These are phyloP conservation scores for Globicephala melas DNA, from an alignment of 2,113 vertebrate genomes.

Conservation along the genomic window DNA sequence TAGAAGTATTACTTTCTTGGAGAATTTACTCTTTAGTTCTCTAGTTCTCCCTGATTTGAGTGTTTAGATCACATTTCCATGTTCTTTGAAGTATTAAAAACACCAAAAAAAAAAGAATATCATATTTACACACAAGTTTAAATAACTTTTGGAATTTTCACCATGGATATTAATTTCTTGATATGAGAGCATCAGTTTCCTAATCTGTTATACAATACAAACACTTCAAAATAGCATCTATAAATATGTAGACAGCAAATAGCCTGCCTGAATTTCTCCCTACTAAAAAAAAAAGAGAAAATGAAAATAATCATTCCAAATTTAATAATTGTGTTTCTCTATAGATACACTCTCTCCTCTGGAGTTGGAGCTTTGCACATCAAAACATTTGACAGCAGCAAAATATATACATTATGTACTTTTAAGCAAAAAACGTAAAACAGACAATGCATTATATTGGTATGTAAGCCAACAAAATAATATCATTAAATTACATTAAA, in stretches of 20 bases:
- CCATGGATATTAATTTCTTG: not conserved
- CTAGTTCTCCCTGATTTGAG: not conserved
- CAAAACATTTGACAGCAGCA: not conserved
- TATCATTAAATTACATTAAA: not conserved
- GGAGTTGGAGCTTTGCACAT: not conserved
- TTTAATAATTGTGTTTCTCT: not conserved
- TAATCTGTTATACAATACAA: not conserved
- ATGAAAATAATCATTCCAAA: not conserved
- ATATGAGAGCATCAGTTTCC: not conserved
- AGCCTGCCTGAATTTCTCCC: not conserved
- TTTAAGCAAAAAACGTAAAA: not conserved
- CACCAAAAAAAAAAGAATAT: not conserved
- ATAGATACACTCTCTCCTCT: not conserved
- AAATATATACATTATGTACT: not conserved
- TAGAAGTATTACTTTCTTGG: not conserved
- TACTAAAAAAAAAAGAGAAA: not conserved
- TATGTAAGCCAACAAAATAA: not conserved
- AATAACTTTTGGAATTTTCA: not conserved
- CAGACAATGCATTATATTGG: not conserved
- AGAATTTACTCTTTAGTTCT: not conserved
- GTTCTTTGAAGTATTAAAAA: not conserved
- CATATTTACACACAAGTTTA: not conserved
- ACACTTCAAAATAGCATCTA: not conserved
- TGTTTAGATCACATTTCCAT: not conserved
- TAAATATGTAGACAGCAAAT: not conserved